These are phyloP conservation scores for Vulpes lagopus DNA, from an alignment of 2,113 vertebrate genomes.

Conservation along the genomic window DNA sequence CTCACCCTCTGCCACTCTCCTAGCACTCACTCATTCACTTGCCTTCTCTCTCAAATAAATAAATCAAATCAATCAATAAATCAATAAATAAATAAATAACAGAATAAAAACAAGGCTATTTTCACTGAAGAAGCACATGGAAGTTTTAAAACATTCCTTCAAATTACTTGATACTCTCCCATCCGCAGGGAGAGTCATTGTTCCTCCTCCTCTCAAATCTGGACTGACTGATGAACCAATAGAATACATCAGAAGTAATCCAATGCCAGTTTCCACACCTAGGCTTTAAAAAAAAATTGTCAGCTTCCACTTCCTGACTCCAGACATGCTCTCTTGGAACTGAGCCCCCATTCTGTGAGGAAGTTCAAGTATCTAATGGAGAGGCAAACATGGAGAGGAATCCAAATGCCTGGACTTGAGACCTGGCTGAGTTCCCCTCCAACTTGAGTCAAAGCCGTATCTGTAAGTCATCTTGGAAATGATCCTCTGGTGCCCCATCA, in stretches of 20 bases:
- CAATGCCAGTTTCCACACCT: constrained; percentile 5
- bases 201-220: not conserved
- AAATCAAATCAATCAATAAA: not conserved
- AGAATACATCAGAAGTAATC: not conserved
- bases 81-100: constrained; percentile 8
- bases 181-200: not conserved
- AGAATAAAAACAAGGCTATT: constrained; percentile 37
- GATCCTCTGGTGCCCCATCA: not conserved
- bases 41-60: not conserved
- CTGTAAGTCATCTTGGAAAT: constrained; percentile 42
- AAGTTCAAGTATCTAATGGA: constrained; percentile 34
- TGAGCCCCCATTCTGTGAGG: not conserved
- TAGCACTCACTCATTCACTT: not conserved
- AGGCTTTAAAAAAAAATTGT: constrained; percentile 9
- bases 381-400: constrained; percentile 20
- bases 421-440: not conserved
- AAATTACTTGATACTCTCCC: not conserved
- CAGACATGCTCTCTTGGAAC: constrained; percentile 34
- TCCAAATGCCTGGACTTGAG: not conserved
- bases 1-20: not conserved
- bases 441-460: constrained; percentile 13
- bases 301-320: constrained; percentile 23
- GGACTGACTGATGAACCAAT: not conserved
- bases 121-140: not conserved
- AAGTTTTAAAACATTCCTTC: constrained; percentile 34